These are phyloP conservation scores for Myopa tessellatipennis DNA, from an alignment of 2,888 invertebrate species.

Conservation along the genomic window DNA sequence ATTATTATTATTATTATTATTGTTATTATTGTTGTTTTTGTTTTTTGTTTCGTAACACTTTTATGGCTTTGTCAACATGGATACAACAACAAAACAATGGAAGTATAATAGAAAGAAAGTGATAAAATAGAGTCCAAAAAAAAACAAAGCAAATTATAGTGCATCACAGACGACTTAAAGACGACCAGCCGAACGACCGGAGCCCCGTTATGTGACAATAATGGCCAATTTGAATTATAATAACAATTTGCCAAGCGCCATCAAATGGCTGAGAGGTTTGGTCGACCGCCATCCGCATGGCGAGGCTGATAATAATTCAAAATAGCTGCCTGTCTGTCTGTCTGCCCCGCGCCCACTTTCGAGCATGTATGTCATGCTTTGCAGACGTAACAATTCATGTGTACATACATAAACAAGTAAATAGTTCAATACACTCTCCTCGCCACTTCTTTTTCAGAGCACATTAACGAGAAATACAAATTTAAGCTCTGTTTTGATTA, in stretches of 20 bases:
- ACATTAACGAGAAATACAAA: constrained; percentile 33
- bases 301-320: constrained; percentile 3
- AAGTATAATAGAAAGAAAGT: not conserved
- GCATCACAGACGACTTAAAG: constrained; percentile 19
- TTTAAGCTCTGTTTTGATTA: constrained; percentile 34
- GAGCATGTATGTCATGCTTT: too few relatives aligned
- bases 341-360: not conserved
- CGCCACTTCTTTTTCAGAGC: not conserved
- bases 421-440: too few relatives aligned
- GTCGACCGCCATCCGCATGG: not conserved
- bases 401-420: too few relatives aligned
- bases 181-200: not conserved
- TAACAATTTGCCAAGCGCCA: constrained; percentile 46
- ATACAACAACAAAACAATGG: not conserved
- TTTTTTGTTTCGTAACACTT: too few relatives aligned
- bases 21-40: not conserved
- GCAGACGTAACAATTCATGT: too few relatives aligned
- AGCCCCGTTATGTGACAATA: constrained; percentile 41
- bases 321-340: constrained; percentile 8
- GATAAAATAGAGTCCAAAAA: not conserved
- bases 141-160: not conserved
- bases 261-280: not conserved
- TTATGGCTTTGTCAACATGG: too few relatives aligned
- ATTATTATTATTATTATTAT: not conserved
- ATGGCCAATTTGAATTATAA: constrained; percentile 54